Conservation (phyloP, 1,140 invertebrate genomes). For the Microplitis mediator region DNA sequence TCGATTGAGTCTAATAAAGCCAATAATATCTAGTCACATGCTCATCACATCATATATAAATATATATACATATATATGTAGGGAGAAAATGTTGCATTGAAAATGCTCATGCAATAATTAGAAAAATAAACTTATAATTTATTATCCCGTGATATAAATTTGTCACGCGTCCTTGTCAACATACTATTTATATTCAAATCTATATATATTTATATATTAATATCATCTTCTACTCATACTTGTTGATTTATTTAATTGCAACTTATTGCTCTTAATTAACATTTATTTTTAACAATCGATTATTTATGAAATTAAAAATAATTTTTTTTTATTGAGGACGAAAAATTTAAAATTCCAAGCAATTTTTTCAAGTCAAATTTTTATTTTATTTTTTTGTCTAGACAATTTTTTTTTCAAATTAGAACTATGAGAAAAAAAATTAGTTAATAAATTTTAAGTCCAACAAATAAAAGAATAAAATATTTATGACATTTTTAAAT, state of each 20-base stretch:
- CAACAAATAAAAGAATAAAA: no score
- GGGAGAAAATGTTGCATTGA: slow-evolving; percentile 13
- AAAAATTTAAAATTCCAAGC: not conserved
- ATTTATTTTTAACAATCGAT: no score
- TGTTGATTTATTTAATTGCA: not conserved
- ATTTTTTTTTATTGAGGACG: no score
- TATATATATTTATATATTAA: not conserved
- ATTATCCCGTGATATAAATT: slow-evolving; percentile 38
- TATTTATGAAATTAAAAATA: no score
- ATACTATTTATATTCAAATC: not conserved
- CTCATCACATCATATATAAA: slow-evolving; percentile 23
- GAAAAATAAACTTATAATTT: slow-evolving; percentile 23
- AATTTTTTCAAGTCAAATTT: not conserved
- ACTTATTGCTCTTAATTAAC: no score
- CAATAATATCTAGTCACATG: slow-evolving; percentile 33
- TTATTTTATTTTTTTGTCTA: not conserved
- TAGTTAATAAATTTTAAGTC: no score
- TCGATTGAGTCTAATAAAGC: slow-evolving; percentile 50
- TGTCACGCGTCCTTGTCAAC: slow-evolving; percentile 26
- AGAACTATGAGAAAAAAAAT: no score
- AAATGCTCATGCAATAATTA: no score
- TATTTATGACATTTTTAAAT: not conserved
- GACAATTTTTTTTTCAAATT: no score
- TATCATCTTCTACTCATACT: not conserved
- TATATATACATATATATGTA: slow-evolving; percentile 19